Evolutionary conservation across 2,888 invertebrate species (phyloP).

Genomic region (Pimpla rufipes): DNA sequence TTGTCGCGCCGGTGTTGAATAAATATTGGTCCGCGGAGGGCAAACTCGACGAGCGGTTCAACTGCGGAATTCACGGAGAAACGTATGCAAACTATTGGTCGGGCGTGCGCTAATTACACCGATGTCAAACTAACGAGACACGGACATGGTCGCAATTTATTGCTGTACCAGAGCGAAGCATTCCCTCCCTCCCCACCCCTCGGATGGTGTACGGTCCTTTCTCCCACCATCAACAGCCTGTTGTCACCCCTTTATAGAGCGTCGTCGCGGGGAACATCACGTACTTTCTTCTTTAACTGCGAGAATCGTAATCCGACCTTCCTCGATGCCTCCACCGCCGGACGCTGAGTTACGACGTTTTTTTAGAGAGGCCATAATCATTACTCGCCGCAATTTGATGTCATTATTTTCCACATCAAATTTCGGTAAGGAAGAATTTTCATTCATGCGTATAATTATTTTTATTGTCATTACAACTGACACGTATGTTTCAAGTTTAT

Average conservation of each 20-base stretch:
- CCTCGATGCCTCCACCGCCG: not conserved
- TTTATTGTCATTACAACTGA: too few relatives aligned
- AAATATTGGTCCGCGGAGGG: constrained; percentile 60
- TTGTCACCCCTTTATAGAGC: constrained; percentile 54
- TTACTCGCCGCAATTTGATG: not conserved
- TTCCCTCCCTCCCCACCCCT: not conserved
- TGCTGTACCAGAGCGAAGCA: constrained; percentile 13
- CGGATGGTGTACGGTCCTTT: constrained; percentile 12
- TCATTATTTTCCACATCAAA: not conserved
- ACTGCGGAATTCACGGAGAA: constrained; percentile 56
- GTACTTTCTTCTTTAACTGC: constrained; percentile 54
- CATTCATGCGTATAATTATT: too few relatives aligned
- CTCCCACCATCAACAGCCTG: constrained; percentile 30
- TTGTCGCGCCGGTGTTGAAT: constrained; percentile 54
- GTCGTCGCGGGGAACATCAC: constrained; percentile 27
- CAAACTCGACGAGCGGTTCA: constrained; percentile 45
- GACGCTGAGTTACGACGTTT: not conserved
- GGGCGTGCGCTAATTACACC: constrained; percentile 65
- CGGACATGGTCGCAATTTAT: constrained; percentile 64
- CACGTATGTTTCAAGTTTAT: too few relatives aligned
- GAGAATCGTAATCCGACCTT: constrained; percentile 11
- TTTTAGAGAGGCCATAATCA: not conserved
- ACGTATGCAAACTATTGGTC: constrained; percentile 67
- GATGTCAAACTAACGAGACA: constrained; percentile 70
- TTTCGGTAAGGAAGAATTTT: not conserved